phyloP scores from a whole-genome alignment of 1,140 invertebrate species.

The Conopomorpha cramerella region DNA sequence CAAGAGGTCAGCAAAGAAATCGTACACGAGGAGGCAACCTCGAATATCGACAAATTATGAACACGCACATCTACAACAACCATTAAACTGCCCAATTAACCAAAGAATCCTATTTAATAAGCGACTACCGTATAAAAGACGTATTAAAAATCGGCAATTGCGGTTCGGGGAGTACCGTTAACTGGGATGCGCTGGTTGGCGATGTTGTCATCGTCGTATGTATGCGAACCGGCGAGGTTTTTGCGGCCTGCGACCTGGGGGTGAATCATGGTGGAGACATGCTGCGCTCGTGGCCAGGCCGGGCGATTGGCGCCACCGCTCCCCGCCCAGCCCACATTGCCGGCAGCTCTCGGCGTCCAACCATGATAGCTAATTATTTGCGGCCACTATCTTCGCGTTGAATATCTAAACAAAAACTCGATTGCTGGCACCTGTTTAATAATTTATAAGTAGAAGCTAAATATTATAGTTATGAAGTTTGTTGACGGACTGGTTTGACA shows the following conservation, averaged over 20 bases:
- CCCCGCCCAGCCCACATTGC: neutral
- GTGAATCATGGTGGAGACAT: conserved; percentile 22
- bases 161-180: conserved; percentile 20
- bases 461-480: no score
- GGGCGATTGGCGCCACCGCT: neutral
- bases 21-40: no score
- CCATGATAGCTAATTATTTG: no score
- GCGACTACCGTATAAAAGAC: conserved; percentile 28
- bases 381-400: no score
- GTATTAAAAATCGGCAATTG: conserved; percentile 15
- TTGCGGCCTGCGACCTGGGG: conserved; percentile 5
- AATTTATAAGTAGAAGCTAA: no score
- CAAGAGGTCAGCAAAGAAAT: no score
- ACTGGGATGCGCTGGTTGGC: conserved; percentile 15
- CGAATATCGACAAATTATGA: conserved; percentile 16
- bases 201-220: conserved; percentile 20
- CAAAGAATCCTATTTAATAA: conserved; percentile 30
- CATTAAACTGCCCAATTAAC: conserved; percentile 25
- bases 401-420: no score
- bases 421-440: no score
- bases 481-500: no score
- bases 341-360: neutral
- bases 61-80: conserved; percentile 13
- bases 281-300: conserved; percentile 16
- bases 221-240: conserved; percentile 11